Percentiles rank a stretch among this genome's conserved stretches.
Evolutionary conservation across 2,888 invertebrate species (phyloP).

Genomic region (Hydrotaea cyrtoneurina): DNA sequence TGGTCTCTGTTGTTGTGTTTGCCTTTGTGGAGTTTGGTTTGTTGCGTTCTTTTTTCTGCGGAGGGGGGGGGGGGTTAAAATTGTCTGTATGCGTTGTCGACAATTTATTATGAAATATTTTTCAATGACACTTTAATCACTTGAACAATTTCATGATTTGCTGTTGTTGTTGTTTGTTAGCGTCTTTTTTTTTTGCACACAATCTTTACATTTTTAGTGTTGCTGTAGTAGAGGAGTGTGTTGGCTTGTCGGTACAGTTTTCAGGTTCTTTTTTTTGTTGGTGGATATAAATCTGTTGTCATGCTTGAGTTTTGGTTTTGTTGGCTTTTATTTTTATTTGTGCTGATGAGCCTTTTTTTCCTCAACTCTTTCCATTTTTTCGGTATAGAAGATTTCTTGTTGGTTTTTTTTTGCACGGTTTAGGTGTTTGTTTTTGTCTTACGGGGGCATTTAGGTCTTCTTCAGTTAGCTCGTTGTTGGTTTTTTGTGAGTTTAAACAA

Average conservation of each 20-base stretch:
- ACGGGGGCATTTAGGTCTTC: background rate
- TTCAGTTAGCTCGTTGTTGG: background rate
- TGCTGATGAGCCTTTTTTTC: conserved; percentile 17
- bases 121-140: conserved; percentile 66
- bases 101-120: conserved; percentile 66
- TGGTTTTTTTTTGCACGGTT: conserved; percentile 3
- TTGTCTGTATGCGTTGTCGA: conserved; percentile 29
- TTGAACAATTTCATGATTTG: conserved; percentile 32
- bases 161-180: conserved; percentile 3
- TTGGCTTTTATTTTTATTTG: conserved; percentile 3
- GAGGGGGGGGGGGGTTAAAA: conserved; percentile 38
- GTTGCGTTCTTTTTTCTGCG: conserved; percentile 17
- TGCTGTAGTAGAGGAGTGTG: conserved; percentile 30
- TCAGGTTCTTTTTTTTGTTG: conserved; percentile 27
- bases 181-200: too few species aligned
- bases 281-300: too few species aligned
- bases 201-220: background rate
- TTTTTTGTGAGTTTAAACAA: conserved; percentile 23
- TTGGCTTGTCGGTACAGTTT: conserved; percentile 55
- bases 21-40: background rate
- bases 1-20: conserved; percentile 2
- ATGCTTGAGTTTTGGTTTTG: conserved; percentile 7
- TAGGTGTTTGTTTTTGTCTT: background rate
- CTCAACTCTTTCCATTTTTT: conserved; percentile 45
- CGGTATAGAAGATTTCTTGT: background rate